Percentiles rank a stretch among this genome's conserved stretches.
phyloP scores from a whole-genome alignment of 2,113 vertebrate genomes.

The Theristicus caerulescens region DNA sequence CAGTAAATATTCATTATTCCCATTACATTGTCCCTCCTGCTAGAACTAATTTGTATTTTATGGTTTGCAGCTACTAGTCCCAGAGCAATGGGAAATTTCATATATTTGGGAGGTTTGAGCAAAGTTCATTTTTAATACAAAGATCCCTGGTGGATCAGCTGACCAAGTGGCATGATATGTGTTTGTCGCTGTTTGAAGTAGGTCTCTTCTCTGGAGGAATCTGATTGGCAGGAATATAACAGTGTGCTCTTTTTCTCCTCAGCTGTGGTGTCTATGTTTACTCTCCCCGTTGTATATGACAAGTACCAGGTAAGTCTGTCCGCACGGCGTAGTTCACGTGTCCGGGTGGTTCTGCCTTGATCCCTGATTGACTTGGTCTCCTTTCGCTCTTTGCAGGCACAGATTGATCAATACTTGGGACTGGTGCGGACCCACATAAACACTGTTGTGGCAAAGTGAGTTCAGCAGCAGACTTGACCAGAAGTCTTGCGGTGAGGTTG shows the following conservation, averaged over 20 bases:
- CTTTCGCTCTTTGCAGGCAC: slow-evolving; percentile 80
- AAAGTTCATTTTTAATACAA: not conserved
- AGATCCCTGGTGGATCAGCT: slow-evolving; percentile 31
- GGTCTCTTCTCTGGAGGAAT: slow-evolving; percentile 25
- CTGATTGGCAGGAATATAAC: slow-evolving; percentile 41
- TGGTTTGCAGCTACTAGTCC: not conserved
- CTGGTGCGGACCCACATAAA: slow-evolving; percentile 96
- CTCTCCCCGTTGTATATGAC: slow-evolving; percentile 96
- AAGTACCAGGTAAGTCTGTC: slow-evolving; percentile 91
- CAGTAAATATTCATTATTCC: not conserved
- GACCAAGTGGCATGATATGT: not conserved
- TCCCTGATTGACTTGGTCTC: not conserved
- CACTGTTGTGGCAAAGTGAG: slow-evolving; percentile 96
- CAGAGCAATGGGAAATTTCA: not conserved
- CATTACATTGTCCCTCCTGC: not conserved
- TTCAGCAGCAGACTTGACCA: not conserved
- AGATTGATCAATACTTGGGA: slow-evolving; percentile 97
- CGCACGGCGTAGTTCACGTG: not conserved
- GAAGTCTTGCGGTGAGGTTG: not conserved
- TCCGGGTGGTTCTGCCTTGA: not conserved
- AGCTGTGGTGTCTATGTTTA: slow-evolving; percentile 98
- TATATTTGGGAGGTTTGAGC: slow-evolving; percentile 13
- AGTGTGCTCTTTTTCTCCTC: slow-evolving; percentile 41
- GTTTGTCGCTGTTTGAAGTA: not conserved
- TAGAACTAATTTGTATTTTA: not conserved